phyloP scores from a whole-genome alignment of 2,797 vertebrate species.

The Gallinago solitaria region DNA sequence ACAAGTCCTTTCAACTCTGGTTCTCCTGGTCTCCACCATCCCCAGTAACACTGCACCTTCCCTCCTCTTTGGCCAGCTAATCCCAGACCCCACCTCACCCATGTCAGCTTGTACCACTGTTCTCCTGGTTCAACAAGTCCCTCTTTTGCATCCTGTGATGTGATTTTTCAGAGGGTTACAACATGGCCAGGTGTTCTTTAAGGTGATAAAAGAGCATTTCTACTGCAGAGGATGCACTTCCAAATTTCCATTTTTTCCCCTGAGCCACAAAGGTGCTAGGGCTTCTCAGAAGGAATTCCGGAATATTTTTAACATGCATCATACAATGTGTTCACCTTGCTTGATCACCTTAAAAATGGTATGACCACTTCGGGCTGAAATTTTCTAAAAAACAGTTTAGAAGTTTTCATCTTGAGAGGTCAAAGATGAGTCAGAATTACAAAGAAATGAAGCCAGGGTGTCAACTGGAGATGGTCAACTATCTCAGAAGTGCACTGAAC shows the following conservation, averaged over 20 bases:
- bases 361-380: neutral
- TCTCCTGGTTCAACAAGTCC: neutral
- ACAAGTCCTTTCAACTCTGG: neutral
- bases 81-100: neutral
- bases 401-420: neutral
- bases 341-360: neutral
- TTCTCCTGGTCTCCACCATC: neutral
- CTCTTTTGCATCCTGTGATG: neutral
- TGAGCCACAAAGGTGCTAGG: neutral
- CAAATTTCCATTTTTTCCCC: neutral
- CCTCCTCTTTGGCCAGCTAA: neutral
- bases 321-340: neutral
- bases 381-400: neutral
- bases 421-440: neutral
- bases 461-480: neutral
- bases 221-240: neutral
- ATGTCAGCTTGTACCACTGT: neutral
- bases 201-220: neutral
- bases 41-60: neutral
- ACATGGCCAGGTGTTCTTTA: neutral
- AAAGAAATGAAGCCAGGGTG: neutral
- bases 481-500: neutral
- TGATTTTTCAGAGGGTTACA: neutral
- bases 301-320: neutral
- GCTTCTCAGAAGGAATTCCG: neutral